These are phyloP conservation scores for Drosophila arawakana DNA, from an alignment of 1,140 invertebrate species.

Conservation along the genomic window DNA sequence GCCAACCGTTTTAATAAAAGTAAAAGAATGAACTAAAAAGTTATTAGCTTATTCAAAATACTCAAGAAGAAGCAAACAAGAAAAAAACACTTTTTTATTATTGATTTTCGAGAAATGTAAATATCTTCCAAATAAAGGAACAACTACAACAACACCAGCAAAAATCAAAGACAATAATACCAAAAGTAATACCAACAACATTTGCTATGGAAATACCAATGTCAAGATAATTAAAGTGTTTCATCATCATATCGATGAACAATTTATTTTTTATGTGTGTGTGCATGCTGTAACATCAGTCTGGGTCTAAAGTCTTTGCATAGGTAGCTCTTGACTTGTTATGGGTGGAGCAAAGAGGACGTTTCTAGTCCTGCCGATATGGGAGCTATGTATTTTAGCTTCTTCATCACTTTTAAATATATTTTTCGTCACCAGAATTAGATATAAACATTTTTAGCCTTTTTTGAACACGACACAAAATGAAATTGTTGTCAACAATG, in stretches of 20 bases:
- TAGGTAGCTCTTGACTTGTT: too few relatives aligned
- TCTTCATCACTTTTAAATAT: too few relatives aligned
- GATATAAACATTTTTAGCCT: too few relatives aligned
- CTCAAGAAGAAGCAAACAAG: constrained; percentile 51
- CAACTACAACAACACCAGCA: constrained; percentile 61
- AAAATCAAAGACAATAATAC: constrained; percentile 27
- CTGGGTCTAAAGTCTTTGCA: neutral
- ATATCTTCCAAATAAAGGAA: constrained; percentile 74
- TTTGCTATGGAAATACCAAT: constrained; percentile 33
- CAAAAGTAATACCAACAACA: constrained; percentile 33
- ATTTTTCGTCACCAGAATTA: too few relatives aligned
- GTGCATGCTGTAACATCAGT: constrained; percentile 45
- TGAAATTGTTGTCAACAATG: too few relatives aligned
- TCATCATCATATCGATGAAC: constrained; percentile 71
- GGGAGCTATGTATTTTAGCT: too few relatives aligned
- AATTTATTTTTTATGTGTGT: constrained; percentile 65
- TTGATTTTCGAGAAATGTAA: constrained; percentile 64
- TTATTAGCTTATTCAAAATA: constrained; percentile 82
- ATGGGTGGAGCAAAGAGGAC: too few relatives aligned
- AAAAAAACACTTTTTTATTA: constrained; percentile 55
- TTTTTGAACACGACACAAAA: too few relatives aligned
- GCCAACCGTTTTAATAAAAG: constrained; percentile 81
- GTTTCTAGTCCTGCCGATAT: too few relatives aligned
- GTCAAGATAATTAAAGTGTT: constrained; percentile 73
- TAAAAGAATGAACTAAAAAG: constrained; percentile 84